Conservation (phyloP, 2,113 vertebrate species). For the Cynopterus brachyotis region DNA sequence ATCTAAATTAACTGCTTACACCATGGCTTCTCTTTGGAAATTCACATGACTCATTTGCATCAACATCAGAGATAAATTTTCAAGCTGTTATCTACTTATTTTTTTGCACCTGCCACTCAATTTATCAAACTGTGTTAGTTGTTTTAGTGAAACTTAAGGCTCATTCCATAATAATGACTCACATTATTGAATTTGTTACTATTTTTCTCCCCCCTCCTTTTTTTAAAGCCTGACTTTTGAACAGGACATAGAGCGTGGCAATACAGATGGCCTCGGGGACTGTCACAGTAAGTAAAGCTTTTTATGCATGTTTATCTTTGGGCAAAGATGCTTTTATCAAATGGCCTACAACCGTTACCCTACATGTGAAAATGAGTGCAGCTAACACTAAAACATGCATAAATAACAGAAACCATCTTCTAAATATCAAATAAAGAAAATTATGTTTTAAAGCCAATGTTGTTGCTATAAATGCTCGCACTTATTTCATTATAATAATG, state of each 20-base stretch:
- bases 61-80: slow-evolving; percentile 27
- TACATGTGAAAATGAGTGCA: not conserved
- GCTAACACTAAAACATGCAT: not conserved
- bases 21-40: not conserved
- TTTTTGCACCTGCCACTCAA: slow-evolving; percentile 31
- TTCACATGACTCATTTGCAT: not conserved
- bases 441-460: not conserved
- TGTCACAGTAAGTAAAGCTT: slow-evolving; percentile 98
- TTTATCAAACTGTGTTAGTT: slow-evolving; percentile 18
- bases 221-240: slow-evolving; percentile 92
- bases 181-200: slow-evolving; percentile 87
- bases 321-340: slow-evolving; percentile 74
- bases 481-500: not conserved
- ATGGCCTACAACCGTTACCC: slow-evolving; percentile 57
- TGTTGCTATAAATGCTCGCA: slow-evolving; percentile 19
- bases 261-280: slow-evolving; percentile 99
- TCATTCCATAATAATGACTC: slow-evolving; percentile 66
- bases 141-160: slow-evolving; percentile 49
- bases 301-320: slow-evolving; percentile 78
- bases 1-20: not conserved
- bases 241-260: slow-evolving; percentile 97
- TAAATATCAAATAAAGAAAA: slow-evolving; percentile 38
- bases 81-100: slow-evolving; percentile 25
- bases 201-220: slow-evolving; percentile 65
- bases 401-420: slow-evolving; percentile 58